These are phyloP conservation scores for Gastrophryne carolinensis DNA, from an alignment of 2,797 vertebrate species.

Conservation along the genomic window DNA sequence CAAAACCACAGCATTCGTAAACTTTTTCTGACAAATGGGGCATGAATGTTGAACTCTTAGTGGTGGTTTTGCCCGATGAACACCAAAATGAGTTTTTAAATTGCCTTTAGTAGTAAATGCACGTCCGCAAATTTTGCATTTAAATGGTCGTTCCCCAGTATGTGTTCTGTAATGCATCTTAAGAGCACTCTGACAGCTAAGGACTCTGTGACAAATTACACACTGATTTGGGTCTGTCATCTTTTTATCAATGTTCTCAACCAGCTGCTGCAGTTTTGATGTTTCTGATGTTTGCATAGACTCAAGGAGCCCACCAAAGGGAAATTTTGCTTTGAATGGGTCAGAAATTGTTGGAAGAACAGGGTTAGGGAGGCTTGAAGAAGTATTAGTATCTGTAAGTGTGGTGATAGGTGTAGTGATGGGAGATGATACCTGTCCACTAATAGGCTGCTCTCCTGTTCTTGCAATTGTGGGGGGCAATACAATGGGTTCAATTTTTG, in stretches of 20 bases:
- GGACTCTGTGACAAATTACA: conserved; percentile 95
- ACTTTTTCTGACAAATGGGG: conserved; percentile 99
- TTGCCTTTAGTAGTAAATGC: conserved; percentile 99
- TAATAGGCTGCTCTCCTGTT: conserved; percentile 73
- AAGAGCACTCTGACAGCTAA: conserved; percentile 98
- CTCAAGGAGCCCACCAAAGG: conserved; percentile 96
- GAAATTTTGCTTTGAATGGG: conserved; percentile 96
- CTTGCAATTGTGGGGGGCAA: conserved; percentile 75
- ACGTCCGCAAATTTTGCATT: conserved; percentile 98
- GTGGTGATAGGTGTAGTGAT: conserved; percentile 64
- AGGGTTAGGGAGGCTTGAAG: conserved; percentile 78
- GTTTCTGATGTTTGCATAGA: conserved; percentile 99
- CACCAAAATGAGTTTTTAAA: conserved; percentile 98
- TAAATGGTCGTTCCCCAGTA: conserved; percentile 97
- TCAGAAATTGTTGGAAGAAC: conserved; percentile 86
- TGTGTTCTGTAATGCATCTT: conserved; percentile 99
- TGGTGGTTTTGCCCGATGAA: conserved; percentile 96
- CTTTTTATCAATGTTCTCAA: conserved; percentile 99
- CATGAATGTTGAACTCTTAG: conserved; percentile 97
- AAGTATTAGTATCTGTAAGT: conserved; percentile 69
- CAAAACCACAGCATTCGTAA: conserved; percentile 96
- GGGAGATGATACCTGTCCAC: conserved; percentile 74
- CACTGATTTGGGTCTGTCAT: conserved; percentile 99
- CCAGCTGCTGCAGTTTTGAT: conserved; percentile 96
- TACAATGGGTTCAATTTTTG: conserved; percentile 82